Conservation (phyloP, 2,888 invertebrate species). For the Scelioninae gen. 2 region DNA sequence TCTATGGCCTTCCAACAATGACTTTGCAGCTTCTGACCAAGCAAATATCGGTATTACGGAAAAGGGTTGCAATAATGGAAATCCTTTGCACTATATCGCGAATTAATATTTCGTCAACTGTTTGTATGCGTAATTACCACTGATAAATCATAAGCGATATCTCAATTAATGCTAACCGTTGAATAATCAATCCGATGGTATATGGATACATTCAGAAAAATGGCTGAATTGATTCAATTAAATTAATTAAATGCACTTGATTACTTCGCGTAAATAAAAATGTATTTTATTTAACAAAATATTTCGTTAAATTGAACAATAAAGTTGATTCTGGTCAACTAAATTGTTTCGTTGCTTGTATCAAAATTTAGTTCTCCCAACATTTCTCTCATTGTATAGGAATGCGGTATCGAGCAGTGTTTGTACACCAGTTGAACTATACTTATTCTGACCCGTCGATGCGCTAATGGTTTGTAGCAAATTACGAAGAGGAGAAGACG, state of each 20-base stretch:
- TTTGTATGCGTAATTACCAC: slow-evolving; percentile 11
- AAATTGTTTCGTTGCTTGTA: no score
- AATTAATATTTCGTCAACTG: slow-evolving; percentile 21
- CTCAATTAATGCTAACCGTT: slow-evolving; percentile 19
- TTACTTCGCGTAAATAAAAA: background rate
- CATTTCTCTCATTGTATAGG: no score
- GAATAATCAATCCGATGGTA: no score
- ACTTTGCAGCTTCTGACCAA: slow-evolving; percentile 29
- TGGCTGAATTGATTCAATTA: no score
- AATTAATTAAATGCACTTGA: no score
- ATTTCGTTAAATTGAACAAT: no score
- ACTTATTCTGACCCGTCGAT: no score
- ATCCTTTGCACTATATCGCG: slow-evolving; percentile 23
- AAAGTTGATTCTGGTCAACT: no score
- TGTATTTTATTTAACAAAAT: background rate
- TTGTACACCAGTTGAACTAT: no score
- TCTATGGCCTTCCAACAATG: slow-evolving; percentile 23
- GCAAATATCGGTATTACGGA: slow-evolving; percentile 37
- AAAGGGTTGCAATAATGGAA: slow-evolving; percentile 44
- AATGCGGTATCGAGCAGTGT: no score
- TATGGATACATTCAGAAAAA: slow-evolving; percentile 1
- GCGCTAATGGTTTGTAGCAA: no score
- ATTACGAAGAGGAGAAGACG: background rate
- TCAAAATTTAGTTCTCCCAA: no score
- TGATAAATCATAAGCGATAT: slow-evolving; percentile 18